Evolutionary conservation across 2,888 invertebrate genomes (phyloP).

Genomic region (Xanthorhoe spadicearia): DNA sequence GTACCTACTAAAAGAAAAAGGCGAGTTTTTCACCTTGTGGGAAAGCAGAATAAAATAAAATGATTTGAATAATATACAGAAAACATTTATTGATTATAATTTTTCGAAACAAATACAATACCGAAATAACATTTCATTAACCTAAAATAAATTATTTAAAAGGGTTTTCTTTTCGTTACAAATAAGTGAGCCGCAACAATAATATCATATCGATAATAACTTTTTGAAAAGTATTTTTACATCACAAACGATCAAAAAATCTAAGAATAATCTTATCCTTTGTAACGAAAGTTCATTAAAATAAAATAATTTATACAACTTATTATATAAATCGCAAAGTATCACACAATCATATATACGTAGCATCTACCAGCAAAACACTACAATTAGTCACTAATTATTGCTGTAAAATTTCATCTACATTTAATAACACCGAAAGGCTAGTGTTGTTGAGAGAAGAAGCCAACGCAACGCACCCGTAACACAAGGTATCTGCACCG

Average conservation of each 20-base stretch:
- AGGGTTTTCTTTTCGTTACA: conserved; percentile 57
- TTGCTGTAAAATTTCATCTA: conserved; percentile 81
- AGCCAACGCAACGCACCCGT: conserved; percentile 31
- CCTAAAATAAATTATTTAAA: conserved; percentile 73
- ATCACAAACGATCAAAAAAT: conserved; percentile 55
- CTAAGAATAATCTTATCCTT: conserved; percentile 40
- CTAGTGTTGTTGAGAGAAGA: conserved; percentile 50
- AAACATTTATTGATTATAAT: conserved; percentile 58
- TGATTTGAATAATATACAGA: conserved; percentile 52
- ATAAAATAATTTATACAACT: conserved; percentile 51
- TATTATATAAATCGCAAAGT: conserved; percentile 70
- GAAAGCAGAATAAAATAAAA: conserved; percentile 36
- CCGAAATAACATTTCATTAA: conserved; percentile 70
- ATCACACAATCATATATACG: conserved; percentile 77
- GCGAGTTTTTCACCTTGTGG: no score
- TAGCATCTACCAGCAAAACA: conserved; percentile 80
- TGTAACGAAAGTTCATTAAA: conserved; percentile 49
- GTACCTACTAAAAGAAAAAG: no score
- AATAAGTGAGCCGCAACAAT: conserved; percentile 75
- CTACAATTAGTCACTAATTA: conserved; percentile 81
- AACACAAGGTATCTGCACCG: conserved; percentile 23
- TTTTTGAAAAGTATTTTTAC: conserved; percentile 61
- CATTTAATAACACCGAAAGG: conserved; percentile 77
- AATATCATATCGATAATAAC: conserved; percentile 80
- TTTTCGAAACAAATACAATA: conserved; percentile 66